phyloP scores from a whole-genome alignment of 2,797 vertebrate species.

The Coilia nasus region DNA sequence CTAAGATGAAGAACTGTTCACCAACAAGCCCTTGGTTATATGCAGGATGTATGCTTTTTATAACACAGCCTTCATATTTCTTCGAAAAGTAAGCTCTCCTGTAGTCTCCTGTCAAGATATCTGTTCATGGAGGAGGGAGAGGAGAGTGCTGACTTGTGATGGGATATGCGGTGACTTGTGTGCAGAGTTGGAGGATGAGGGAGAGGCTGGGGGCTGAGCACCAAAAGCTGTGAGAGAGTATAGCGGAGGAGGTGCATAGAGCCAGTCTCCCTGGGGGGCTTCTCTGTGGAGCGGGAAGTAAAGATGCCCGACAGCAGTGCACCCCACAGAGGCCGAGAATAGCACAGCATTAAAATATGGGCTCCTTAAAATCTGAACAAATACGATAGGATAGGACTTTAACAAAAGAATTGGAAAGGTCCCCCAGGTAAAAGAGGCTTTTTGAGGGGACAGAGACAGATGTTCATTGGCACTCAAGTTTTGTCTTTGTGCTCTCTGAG shows the following conservation, averaged over 20 bases:
- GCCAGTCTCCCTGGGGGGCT: conserved; percentile 22
- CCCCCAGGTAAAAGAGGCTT: neutral
- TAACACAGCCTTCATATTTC: no score
- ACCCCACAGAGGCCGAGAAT: conserved; percentile 41
- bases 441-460: neutral
- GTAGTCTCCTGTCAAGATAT: no score
- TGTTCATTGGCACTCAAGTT: neutral
- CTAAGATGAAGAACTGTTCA: neutral
- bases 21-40: neutral
- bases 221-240: neutral
- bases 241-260: neutral
- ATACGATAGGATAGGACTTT: neutral
- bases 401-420: neutral
- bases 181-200: neutral
- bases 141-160: neutral
- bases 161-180: conserved; percentile 11
- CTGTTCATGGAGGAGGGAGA: neutral
- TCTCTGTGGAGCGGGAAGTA: conserved; percentile 25
- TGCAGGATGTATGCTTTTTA: no score
- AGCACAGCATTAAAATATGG: conserved; percentile 29
- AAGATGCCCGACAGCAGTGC: conserved; percentile 44
- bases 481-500: neutral
- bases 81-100: no score
- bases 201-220: neutral
- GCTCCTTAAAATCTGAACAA: neutral